Base-by-base conservation (phyloP, 2,888 invertebrate species). In the Odontocerum albicorne region DNA sequence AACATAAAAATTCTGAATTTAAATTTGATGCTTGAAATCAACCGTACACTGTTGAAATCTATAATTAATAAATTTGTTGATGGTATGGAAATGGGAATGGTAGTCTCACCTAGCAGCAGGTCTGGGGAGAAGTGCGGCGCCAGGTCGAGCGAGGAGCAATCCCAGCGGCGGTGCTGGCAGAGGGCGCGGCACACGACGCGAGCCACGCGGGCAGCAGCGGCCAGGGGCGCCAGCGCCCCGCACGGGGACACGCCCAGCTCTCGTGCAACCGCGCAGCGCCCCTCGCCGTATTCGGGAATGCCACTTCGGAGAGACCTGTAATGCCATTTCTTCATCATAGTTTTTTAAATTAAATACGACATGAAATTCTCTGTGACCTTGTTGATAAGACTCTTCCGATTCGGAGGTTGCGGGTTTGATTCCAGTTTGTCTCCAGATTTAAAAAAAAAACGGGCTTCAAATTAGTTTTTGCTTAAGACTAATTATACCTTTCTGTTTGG, bases 81-180 rank as follows among this genome's bases (percentile, higher is more conserved):
- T 27, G 27, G 27, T 27, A 27, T 7, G 8, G 27, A 27, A 27
- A 27, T 27, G 6, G 6, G 27, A 12, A 6, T 10, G n/a, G 33
- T 38, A 13, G 47, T n/a, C 67, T 65, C 69, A 90, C 92, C 91
- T 74, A 86, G 82, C 1, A 87, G 83, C 61, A 92, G 73, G 70
- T 92, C 92, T 4, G 88, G 85, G n/a, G 86, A 81, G 63, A 85
- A 82, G 63, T 80, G 79, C 0, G 92, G 92, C 1, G 89, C 88
- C 16, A 77, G 75, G 35, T 81, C 79, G 47, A 90, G 79, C 38
- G 88, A 86, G 55, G 89, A 87, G 72, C 92, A 92, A 73, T 92
- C 92, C 92, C 92, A 92, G 55, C 91, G 75, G 59, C 88, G 79
- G 64, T 87, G 82, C 19, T 79, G 76, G 71, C 91, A 89, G 17